These are phyloP conservation scores for Loris lydekkerianus DNA, from an alignment of 2,797 vertebrate species.

Conservation along the genomic window DNA sequence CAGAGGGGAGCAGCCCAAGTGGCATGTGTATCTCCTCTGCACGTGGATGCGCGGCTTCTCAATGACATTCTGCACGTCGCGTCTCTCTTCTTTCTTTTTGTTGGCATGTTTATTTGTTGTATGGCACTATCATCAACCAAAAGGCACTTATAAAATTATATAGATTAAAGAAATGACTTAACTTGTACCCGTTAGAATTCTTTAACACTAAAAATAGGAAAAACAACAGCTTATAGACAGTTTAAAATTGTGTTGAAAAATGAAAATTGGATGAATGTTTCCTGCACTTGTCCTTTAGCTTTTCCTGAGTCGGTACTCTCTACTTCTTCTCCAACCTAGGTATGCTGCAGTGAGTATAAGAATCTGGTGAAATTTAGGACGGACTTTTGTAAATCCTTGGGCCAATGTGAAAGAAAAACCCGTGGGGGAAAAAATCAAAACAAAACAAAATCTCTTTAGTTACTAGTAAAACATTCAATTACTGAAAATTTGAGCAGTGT, in stretches of 20 bases:
- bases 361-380: neutral
- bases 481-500: neutral
- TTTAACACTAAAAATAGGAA: neutral
- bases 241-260: neutral
- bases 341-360: neutral
- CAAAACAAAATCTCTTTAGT: neutral
- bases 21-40: rapidly evolving
- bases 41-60: neutral
- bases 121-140: neutral
- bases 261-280: neutral
- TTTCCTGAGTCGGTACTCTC: neutral
- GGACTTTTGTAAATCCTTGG: neutral
- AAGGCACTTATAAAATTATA: neutral
- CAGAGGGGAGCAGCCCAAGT: neutral
- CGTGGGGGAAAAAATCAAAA: neutral
- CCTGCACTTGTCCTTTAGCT: neutral
- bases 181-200: neutral
- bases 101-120: neutral
- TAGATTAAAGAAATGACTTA: neutral
- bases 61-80: neutral
- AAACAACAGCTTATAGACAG: neutral
- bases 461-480: neutral
- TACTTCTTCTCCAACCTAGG: neutral
- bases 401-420: neutral
- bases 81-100: neutral